A percentile compares a stretch with the other conserved stretches of the same genome.
Conservation (phyloP, 37 sponge, comb jelly and placozoan genomes). For the Cliona cf. orientalis region DNA sequence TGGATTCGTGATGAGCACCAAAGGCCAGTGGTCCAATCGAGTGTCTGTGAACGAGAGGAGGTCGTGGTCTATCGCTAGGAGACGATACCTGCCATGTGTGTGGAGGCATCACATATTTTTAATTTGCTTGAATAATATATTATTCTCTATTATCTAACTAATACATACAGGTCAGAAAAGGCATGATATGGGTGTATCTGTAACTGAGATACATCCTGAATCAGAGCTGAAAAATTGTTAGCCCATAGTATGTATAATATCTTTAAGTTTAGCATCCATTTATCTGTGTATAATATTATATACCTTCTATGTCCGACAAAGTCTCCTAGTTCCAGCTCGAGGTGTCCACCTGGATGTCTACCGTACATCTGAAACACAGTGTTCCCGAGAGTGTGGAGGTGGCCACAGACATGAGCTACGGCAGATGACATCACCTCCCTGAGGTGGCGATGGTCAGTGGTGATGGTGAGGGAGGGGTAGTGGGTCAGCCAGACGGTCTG, state of each 20-base stretch:
- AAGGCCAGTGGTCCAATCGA: constrained; percentile 69
- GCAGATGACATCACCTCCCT: constrained; percentile 52
- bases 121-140: neutral
- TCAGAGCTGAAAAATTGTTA: too few relatives aligned
- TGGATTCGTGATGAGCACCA: constrained; percentile 87
- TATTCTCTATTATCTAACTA: neutral
- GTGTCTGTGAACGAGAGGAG: constrained; percentile 84
- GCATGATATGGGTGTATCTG: too few relatives aligned
- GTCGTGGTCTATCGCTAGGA: constrained; percentile 91
- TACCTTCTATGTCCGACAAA: constrained; percentile 72
- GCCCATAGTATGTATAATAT: too few relatives aligned
- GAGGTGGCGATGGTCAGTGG: constrained; percentile 53
- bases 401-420: constrained; percentile 88
- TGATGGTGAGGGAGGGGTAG: constrained; percentile 80
- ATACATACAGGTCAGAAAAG: neutral
- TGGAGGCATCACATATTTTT: too few relatives aligned
- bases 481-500: constrained; percentile 84
- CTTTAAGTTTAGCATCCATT: too few relatives aligned
- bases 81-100: constrained; percentile 74
- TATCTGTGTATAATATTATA: neutral
- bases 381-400: constrained; percentile 77
- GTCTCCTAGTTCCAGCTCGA: constrained; percentile 88
- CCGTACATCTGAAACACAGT: constrained; percentile 58
- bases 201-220: too few relatives aligned
- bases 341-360: constrained; percentile 72